phyloP scores from a whole-genome alignment of 2,797 vertebrate genomes.

The Erpetoichthys calabaricus region DNA sequence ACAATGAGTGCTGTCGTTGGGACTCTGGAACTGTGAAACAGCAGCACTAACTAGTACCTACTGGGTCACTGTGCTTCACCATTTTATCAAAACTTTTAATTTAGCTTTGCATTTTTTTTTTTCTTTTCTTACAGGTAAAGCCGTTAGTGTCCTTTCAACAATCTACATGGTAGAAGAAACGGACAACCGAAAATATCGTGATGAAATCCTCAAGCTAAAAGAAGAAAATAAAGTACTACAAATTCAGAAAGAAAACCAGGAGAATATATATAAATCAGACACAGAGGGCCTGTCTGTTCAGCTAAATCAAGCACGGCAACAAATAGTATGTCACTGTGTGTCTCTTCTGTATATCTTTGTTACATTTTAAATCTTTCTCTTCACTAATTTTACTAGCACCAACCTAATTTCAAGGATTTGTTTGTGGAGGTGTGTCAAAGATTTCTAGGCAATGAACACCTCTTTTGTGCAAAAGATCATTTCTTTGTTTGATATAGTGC shows the following conservation, averaged over 20 bases:
- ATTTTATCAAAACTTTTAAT: too few relatives aligned
- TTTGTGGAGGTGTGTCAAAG: too few relatives aligned
- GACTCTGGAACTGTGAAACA: too few relatives aligned
- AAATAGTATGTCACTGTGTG: conserved; percentile 28
- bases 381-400: not conserved
- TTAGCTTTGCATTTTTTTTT: too few relatives aligned
- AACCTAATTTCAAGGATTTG: too few relatives aligned
- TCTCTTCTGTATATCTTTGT: not conserved
- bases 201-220: conserved; percentile 39
- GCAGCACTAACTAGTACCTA: too few relatives aligned
- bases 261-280: conserved; percentile 29
- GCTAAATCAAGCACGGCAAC: conserved; percentile 30
- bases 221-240: conserved; percentile 33
- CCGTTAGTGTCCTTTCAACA: conserved; percentile 54
- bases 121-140: conserved; percentile 40
- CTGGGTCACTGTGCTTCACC: too few relatives aligned
- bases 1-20: too few relatives aligned
- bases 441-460: too few relatives aligned
- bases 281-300: conserved; percentile 29
- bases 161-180: conserved; percentile 28
- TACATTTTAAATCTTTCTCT: not conserved
- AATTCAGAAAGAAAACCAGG: conserved; percentile 25
- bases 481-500: too few relatives aligned
- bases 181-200: conserved; percentile 32
- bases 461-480: too few relatives aligned